Base-by-base conservation (phyloP, 2,888 invertebrate genomes). In the Melinaea menophilus region DNA sequence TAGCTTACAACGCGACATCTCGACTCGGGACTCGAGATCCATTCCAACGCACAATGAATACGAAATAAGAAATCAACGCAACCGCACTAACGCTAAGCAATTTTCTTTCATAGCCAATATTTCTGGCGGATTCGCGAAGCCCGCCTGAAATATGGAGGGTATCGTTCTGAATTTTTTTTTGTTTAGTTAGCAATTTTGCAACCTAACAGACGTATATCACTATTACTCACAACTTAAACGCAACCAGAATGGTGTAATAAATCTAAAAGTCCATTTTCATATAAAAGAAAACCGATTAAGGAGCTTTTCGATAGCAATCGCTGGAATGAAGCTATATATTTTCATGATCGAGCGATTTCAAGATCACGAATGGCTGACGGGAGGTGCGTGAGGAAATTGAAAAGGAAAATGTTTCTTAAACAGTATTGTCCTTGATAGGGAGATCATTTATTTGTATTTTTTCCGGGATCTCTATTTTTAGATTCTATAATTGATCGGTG, bases 281-380 rank as follows among this genome's bases (percentile, higher is more conserved):
- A 88, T 87, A 88, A 88, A 89, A 88, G 88, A 89, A 90, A 90
- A 88, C 84, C 89, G 90, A 90, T 90, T 90, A 90, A 89, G 87
- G 85, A 84, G 89, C 85, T 88, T 88, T 75, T 78, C 84, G 90
- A 90, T 90, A 89, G 86, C 80, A 85, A 90, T 90, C 88, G 83
- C 79, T 84, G 77, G 87, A 88, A 88, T 85, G 85, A 86, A 89
- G 87, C 90, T 84, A 89, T 90, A 90, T 88, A 90, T 90, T 90
- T 87, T 90, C 90, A 88, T 89, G 89, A 90, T 89, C 86, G 88
- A 89, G 73, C 82, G 85, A 81, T 82, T 86, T 83, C 78, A 82
- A 86, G 86, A 90, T 89, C 88, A 82, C 78, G 81, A 83, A 80
- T 82, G 86, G 80, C 83, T 89, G 87, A 85, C 86, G 84, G 80